Conservation (phyloP, 2,797 vertebrate genomes). For the Aplochiton taeniatus region DNA sequence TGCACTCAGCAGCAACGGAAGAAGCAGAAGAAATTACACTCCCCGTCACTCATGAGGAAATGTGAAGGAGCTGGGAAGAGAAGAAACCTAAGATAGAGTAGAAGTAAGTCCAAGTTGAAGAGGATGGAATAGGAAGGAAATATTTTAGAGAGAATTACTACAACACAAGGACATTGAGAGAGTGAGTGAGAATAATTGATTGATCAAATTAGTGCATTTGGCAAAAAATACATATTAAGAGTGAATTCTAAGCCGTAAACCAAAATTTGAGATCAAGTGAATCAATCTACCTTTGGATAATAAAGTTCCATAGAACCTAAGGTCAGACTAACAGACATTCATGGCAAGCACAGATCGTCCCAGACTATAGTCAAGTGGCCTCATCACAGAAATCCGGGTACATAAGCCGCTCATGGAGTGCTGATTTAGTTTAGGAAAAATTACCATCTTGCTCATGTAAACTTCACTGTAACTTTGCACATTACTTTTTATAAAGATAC, state of each 20-base stretch:
- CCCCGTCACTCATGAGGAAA: constrained; percentile 82
- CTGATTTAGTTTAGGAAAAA: no score
- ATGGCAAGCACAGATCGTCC: no score
- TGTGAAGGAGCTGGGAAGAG: constrained; percentile 30
- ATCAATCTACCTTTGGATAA: not conserved
- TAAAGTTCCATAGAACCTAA: not conserved
- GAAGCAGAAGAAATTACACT: constrained; percentile 85
- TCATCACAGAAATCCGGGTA: no score
- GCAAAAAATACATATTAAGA: no score
- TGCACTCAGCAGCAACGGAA: constrained; percentile 81
- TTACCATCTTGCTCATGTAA: no score
- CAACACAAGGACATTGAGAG: not conserved
- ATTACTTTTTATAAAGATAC: no score
- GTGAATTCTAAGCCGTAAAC: no score
- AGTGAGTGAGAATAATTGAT: constrained; percentile 5
- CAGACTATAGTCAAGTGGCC: no score
- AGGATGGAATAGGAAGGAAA: not conserved
- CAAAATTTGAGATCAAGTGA: not conserved
- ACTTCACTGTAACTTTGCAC: no score
- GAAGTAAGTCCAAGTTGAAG: not conserved
- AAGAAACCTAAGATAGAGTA: constrained; percentile 26
- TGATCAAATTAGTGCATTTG: no score
- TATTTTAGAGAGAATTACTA: not conserved
- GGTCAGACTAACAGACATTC: no score
- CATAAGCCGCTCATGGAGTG: no score